These are phyloP conservation scores for Lepidonotus clava DNA, from an alignment of 2,888 invertebrate genomes.

Conservation along the genomic window DNA sequence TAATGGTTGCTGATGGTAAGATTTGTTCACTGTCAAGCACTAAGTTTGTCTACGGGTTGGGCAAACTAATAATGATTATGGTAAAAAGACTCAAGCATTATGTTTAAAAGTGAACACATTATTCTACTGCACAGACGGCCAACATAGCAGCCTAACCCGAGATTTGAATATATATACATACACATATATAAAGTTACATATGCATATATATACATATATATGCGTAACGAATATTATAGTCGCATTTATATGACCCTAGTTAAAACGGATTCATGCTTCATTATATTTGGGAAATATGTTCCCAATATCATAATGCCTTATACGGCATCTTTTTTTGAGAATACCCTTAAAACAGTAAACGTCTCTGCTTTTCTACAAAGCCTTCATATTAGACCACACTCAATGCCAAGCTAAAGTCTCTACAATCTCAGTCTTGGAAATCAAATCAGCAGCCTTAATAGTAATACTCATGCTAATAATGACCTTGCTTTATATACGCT, in stretches of 20 bases:
- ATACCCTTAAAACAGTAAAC: no score
- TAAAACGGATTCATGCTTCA: no score
- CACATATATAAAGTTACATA: neutral
- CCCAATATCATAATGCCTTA: neutral
- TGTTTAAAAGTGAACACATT: conserved; percentile 3
- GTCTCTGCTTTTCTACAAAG: no score
- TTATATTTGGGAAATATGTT: neutral
- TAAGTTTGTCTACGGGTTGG: no score
- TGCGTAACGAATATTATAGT: no score
- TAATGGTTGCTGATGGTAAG: no score
- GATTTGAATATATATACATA: neutral
- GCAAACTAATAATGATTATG: no score
- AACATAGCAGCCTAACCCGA: neutral
- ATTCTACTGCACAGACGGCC: conserved; percentile 15
- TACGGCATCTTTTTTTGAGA: no score
- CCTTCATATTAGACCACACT: neutral
- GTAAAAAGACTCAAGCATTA: no score
- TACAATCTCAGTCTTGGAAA: conserved; percentile 17
- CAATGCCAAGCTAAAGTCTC: neutral
- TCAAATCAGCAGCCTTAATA: conserved; percentile 32
- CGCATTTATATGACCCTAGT: no score
- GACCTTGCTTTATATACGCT: neutral
- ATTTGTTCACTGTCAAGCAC: no score
- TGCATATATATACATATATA: neutral
- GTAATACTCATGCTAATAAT: no score